Conservation (phyloP, 2,888 invertebrate genomes). For the Nezara viridula region DNA sequence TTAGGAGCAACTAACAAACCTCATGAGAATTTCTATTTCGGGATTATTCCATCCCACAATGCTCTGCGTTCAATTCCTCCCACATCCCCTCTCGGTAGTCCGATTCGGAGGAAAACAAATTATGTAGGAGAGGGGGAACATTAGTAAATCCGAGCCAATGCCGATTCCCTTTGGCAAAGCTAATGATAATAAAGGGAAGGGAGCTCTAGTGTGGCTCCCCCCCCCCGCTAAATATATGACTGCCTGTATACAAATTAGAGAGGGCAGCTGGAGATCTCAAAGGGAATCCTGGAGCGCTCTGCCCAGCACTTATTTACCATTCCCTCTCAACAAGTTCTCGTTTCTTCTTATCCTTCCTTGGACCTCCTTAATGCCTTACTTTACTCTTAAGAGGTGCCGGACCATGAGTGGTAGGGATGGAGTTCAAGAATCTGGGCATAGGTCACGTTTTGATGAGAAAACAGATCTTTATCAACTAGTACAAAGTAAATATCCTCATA, state of each 20-base stretch:
- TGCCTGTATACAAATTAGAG: constrained; percentile 52
- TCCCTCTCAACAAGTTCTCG: constrained; percentile 2
- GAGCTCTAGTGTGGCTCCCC: neutral
- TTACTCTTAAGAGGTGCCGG: constrained; percentile 2
- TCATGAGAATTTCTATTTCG: neutral
- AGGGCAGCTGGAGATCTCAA: neutral
- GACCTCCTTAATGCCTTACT: constrained; percentile 4
- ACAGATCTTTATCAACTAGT: too few relatives aligned
- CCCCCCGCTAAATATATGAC: constrained; percentile 49
- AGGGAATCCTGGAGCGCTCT: constrained; percentile 17
- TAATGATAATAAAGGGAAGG: constrained; percentile 22
- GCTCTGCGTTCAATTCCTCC: neutral
- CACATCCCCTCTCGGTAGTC: neutral
- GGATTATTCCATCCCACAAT: neutral
- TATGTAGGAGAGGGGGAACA: neutral
- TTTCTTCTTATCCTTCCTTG: neutral
- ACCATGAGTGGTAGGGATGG: neutral
- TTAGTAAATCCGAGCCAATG: constrained; percentile 23
- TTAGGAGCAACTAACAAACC: neutral
- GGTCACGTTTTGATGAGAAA: neutral
- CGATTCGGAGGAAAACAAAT: neutral
- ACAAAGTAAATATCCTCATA: too few relatives aligned
- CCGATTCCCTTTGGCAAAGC: neutral
- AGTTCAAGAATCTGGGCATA: neutral
- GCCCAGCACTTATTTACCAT: constrained; percentile 30